Evolutionary conservation across 2,113 vertebrate genomes (phyloP), one percentile per base, ranked within the genome.

Genomic region (Excalfactoria chinensis): DNA sequence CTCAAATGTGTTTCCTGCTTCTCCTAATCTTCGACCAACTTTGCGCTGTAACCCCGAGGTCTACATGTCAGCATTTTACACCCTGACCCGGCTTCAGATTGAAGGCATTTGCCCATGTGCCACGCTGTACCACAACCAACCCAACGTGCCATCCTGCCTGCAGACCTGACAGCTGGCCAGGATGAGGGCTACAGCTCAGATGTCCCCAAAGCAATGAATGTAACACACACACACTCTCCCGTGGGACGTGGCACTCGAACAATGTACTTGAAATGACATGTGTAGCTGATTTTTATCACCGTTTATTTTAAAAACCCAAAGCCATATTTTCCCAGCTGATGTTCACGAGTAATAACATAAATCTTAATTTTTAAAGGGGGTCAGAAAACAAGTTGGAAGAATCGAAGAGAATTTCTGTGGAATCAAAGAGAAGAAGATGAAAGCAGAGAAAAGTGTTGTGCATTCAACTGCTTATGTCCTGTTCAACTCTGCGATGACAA

Each of bases 401-500:
- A 86, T 83, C 55, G 35, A 97, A 89, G 86, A 71, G 90, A 85
- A 88, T 95, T 95, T 72, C 78, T 89, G 88, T 18, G 7, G 82
- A 90, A 93, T 88, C 91, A 91, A 94, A 76, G 86, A 40, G 68
- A 62, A 68, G 71, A 69, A 60, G 68, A 77, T 79, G 73, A 93
- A 86, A 91, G 90, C 58, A 63, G 55, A 63, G 86, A 26, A 64
- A 82, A 95, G 81, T 69, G 84, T 81, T 87, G 91, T 71, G 53
- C 48, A 77, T 96, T 92, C 91, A 81, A 84, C 73, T 93, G 84
- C 86, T 82, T 68, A 84, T 94, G 68, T 93, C 90, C 94, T 86
- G 92, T 90, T 96, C 88, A 90, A 95, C 97, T 97, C 96, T 71
- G 60, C 44, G 90, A 97, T 83, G 84, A 97, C 93, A 97, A 97